Base-by-base conservation (phyloP, 2,888 invertebrate species). In the Dinocampus coccinellae region DNA sequence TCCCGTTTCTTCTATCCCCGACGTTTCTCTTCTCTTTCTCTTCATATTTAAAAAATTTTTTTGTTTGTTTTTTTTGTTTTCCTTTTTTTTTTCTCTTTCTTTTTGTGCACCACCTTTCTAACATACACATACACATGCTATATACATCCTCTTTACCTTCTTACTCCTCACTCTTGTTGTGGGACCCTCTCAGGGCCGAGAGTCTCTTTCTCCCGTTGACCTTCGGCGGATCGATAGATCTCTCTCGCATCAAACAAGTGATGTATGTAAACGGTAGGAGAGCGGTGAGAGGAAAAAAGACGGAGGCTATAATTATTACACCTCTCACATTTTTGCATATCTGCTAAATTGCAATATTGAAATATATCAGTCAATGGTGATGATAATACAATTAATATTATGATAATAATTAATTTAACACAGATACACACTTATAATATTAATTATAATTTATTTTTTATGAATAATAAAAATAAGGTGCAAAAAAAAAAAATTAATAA, bases 141-240 rank as follows among this genome's bases (percentile, higher is more conserved):
- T 57, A 29, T 20, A 11, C 57, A 34, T 68, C 64, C 57, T 64
- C 67, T 66, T 69, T 55, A 55, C 62, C 66, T 62, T 62, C 61
- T 9, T 39, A 26, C 58, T 65, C 65, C 11, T 53, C 24, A 55
- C n/a, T 65, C 69, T 74, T 70, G 63, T 33, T 33, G n/a, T 20
- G 65, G 62, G 68, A 72, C 75, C 74, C 75, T 75, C 72, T 70
- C 77, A 77, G 69, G 75, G 77, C 67, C 69, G 53, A 67, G 53
- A 67, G 55, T 69, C 69, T 73, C 71, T 70, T 74, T 70, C 71
- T 73, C 69, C 65, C 36, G 67, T 70, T 70, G 76, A 75, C 76
- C 77, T 77, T 77, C 75, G 72, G 47, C 33, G 70, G 70, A 74
- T 76, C 75, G 70, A 76, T 76, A 72, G 74, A 74, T 76, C 74